phyloP scores from a whole-genome alignment of 2,113 vertebrate genomes.

The Tonatia bakeri region DNA sequence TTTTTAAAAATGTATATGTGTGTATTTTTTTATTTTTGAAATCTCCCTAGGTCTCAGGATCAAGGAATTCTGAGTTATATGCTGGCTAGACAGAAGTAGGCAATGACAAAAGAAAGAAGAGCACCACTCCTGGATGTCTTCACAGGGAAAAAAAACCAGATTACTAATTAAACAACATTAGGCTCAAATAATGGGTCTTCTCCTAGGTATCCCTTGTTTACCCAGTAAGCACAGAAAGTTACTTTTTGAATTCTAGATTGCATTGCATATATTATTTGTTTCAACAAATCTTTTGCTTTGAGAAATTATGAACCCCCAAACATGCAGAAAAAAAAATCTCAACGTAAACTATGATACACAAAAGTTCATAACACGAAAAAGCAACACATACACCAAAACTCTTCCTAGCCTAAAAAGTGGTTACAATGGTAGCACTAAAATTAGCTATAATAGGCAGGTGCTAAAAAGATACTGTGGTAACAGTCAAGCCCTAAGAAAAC shows the following conservation, averaged over 20 bases:
- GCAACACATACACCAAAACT: neutral
- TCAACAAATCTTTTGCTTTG: neutral
- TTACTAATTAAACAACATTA: neutral
- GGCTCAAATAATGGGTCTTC: neutral
- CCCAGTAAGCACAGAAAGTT: neutral
- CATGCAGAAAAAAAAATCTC: neutral
- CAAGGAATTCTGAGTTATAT: neutral
- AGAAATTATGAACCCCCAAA: neutral
- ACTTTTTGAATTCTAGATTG: neutral
- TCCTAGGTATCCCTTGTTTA: neutral
- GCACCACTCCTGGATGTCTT: neutral
- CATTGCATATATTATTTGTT: neutral
- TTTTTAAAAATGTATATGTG: neutral
- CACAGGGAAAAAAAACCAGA: neutral
- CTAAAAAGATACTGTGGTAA: constrained; percentile 62
- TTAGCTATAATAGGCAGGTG: constrained; percentile 71
- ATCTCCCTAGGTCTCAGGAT: neutral
- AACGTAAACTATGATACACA: neutral
- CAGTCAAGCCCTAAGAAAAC: constrained; percentile 31
- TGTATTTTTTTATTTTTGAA: neutral
- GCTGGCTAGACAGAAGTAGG: neutral
- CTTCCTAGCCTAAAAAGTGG: constrained; percentile 37
- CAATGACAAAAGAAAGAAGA: neutral
- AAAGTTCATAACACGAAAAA: neutral
- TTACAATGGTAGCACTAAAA: constrained; percentile 55